Evolutionary conservation across 2,797 vertebrate genomes (phyloP).

Genomic region (Crypturellus tataupa): DNA sequence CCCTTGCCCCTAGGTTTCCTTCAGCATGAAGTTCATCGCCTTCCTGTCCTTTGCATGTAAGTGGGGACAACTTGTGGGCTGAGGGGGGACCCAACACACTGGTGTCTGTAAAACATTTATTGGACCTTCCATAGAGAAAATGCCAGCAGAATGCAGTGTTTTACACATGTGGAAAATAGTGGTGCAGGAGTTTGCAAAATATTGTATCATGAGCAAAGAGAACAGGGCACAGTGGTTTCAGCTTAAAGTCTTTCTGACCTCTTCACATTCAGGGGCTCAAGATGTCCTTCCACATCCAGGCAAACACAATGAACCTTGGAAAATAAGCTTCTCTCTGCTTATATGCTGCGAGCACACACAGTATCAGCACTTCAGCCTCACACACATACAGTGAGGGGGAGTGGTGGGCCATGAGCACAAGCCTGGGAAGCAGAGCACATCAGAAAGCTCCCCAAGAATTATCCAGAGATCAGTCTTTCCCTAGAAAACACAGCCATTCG

Average conservation of each 20-base stretch:
- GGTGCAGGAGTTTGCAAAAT: background rate
- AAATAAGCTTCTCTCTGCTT: conserved; percentile 4
- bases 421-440: background rate
- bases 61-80: background rate
- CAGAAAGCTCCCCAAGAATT: background rate
- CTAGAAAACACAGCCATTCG: background rate
- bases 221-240: background rate
- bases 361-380: background rate
- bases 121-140: background rate
- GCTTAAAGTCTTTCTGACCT: background rate
- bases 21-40: background rate
- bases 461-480: background rate
- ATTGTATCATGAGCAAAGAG: background rate
- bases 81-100: background rate
- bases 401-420: background rate
- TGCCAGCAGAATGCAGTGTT: background rate
- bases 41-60: background rate
- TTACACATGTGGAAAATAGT: background rate
- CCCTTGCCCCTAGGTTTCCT: background rate
- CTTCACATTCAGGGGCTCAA: background rate
- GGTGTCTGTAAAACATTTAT: conserved; percentile 43
- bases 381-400: background rate
- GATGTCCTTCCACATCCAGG: background rate
- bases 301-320: background rate
- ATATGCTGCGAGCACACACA: background rate